phyloP scores from a whole-genome alignment of 2,113 vertebrate genomes.

The Microcebus griseorufus region DNA sequence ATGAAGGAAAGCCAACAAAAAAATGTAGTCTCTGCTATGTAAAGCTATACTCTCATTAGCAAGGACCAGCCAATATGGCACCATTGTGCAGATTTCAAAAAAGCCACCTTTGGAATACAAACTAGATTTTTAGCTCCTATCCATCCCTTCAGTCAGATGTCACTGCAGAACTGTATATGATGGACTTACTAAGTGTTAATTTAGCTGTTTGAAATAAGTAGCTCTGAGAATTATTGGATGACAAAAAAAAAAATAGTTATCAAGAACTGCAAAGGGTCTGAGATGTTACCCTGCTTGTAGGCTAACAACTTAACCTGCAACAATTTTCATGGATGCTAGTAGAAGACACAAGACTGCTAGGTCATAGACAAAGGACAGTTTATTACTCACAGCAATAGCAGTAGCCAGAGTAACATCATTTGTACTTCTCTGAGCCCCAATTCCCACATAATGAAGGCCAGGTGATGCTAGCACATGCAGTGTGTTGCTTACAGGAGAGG shows the following conservation, averaged over 20 bases:
- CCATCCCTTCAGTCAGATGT: not conserved
- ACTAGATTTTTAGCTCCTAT: not conserved
- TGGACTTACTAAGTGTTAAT: not conserved
- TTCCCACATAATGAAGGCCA: not conserved
- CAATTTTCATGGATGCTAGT: not conserved
- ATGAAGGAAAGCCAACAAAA: not conserved
- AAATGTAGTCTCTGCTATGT: not conserved
- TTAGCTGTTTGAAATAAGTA: not conserved
- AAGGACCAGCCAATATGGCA: not conserved
- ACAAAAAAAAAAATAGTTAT: not conserved
- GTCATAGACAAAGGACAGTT: not conserved
- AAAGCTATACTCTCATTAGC: not conserved
- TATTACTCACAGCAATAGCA: not conserved
- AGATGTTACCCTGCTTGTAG: not conserved
- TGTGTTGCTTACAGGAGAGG: not conserved
- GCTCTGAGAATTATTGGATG: not conserved
- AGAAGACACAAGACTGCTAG: not conserved
- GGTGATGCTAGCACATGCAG: not conserved
- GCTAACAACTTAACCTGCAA: not conserved
- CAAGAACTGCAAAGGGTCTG: slow-evolving; percentile 2
- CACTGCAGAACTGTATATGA: not conserved
- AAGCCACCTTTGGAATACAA: not conserved
- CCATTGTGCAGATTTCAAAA: not conserved
- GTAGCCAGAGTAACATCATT: not conserved
- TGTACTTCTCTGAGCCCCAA: not conserved